Percentiles rank a stretch among this genome's conserved stretches.
These are phyloP conservation scores for Discoglossus pictus DNA, from an alignment of 2,797 vertebrate genomes.

Conservation along the genomic window DNA sequence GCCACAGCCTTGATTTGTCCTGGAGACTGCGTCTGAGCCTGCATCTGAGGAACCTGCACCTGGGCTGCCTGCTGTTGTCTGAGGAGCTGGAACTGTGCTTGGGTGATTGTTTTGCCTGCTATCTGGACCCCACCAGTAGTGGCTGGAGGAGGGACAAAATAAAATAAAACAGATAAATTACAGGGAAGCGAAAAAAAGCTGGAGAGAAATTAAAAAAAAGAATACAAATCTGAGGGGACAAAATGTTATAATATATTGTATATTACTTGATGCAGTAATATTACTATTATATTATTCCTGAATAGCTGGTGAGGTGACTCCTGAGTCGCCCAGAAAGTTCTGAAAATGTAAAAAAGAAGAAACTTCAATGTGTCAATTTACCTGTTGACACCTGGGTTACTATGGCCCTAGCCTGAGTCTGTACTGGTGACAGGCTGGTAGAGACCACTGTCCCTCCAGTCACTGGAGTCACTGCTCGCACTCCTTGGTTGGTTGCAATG, in stretches of 20 bases:
- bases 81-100: slow-evolving; percentile 72
- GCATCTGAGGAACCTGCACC: slow-evolving; percentile 71
- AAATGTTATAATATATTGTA: too few relatives aligned
- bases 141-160: slow-evolving; percentile 6
- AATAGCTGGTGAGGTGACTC: too few relatives aligned
- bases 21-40: slow-evolving; percentile 69
- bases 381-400: slow-evolving; percentile 77
- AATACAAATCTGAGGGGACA: too few relatives aligned
- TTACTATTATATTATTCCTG: too few relatives aligned
- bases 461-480: slow-evolving; percentile 76
- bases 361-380: slow-evolving; percentile 60
- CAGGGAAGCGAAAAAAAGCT: background rate
- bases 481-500: slow-evolving; percentile 72
- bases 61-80: slow-evolving; percentile 59
- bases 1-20: slow-evolving; percentile 79
- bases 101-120: slow-evolving; percentile 70
- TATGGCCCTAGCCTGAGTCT: slow-evolving; percentile 73
- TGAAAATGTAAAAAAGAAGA: too few relatives aligned
- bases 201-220: background rate
- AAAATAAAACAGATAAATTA: background rate
- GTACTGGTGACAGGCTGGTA: slow-evolving; percentile 71
- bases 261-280: too few relatives aligned
- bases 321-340: too few relatives aligned
- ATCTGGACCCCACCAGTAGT: slow-evolving; percentile 72
- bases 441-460: slow-evolving; percentile 78